phyloP scores from a whole-genome alignment of 92 coral and sea anemone genomes.

The Phenganax marumi region DNA sequence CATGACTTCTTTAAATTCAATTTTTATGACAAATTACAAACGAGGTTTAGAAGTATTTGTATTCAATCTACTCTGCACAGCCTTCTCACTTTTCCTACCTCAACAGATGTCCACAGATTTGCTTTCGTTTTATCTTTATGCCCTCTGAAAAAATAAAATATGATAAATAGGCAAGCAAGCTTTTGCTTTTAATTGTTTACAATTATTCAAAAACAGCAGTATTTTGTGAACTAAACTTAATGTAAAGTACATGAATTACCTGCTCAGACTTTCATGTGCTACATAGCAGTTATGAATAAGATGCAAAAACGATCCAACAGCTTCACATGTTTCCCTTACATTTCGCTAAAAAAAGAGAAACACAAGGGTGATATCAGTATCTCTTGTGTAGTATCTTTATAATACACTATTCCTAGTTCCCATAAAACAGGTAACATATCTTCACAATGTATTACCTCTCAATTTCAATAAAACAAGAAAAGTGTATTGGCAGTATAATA shows the following conservation, averaged over 20 bases:
- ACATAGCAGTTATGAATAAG: constrained; percentile 66
- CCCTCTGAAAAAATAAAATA: background rate
- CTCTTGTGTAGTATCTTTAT: too few relatives aligned
- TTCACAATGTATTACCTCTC: too few relatives aligned
- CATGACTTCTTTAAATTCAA: background rate
- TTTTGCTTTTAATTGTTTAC: background rate
- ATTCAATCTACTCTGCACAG: background rate
- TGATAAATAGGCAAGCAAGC: background rate
- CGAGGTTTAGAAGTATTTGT: too few relatives aligned
- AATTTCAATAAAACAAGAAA: too few relatives aligned
- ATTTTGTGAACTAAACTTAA: background rate
- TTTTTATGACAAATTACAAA: background rate
- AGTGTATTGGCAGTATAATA: too few relatives aligned
- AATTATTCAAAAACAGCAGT: background rate
- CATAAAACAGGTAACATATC: too few relatives aligned
- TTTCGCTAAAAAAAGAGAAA: constrained; percentile 59
- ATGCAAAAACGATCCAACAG: constrained; percentile 76
- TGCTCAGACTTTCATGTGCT: constrained; percentile 46
- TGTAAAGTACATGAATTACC: constrained; percentile 1
- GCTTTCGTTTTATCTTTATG: constrained; percentile 61
- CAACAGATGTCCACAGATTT: constrained; percentile 86
- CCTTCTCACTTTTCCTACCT: constrained; percentile 56
- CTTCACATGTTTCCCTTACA: constrained; percentile 79
- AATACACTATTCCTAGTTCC: too few relatives aligned
- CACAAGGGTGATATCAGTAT: too few relatives aligned